Conservation (phyloP, 2,888 invertebrate genomes). For the Noctua pronuba region DNA sequence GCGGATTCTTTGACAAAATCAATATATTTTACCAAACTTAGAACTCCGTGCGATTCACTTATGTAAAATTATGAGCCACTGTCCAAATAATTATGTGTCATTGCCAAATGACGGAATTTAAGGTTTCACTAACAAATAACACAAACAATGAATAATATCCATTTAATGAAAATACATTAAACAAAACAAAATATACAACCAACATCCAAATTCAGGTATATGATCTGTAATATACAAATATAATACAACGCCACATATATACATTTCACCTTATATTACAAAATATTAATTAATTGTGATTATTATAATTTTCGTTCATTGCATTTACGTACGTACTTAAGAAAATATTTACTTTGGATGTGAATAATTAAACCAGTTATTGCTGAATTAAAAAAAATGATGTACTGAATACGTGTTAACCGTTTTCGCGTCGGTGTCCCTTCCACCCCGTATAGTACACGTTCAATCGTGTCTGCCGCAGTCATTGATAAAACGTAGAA, state of each 20-base stretch:
- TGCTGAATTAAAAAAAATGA: neutral
- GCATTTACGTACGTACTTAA: slow-evolving; percentile 12
- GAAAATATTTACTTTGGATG: slow-evolving; percentile 7
- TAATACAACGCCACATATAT: slow-evolving; percentile 21
- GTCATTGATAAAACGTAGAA: neutral
- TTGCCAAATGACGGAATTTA: neutral
- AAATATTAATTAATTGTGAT: slow-evolving; percentile 32
- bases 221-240: slow-evolving; percentile 46
- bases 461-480: neutral
- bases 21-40: neutral
- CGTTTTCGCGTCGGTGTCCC: no score
- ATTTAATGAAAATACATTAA: slow-evolving; percentile 57
- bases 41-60: neutral
- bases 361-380: neutral
- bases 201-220: slow-evolving; percentile 46
- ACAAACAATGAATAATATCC: slow-evolving; percentile 33
- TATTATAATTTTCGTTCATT: slow-evolving; percentile 20
- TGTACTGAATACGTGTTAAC: no score
- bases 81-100: neutral
- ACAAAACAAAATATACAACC: slow-evolving; percentile 59
- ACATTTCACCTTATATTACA: slow-evolving; percentile 27
- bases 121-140: slow-evolving; percentile 11
- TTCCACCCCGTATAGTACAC: neutral
- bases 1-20: no score
- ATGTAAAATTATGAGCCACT: neutral